Base-by-base conservation (phyloP, 2,113 vertebrate genomes). In the Petrocephalus microphthalmus region DNA sequence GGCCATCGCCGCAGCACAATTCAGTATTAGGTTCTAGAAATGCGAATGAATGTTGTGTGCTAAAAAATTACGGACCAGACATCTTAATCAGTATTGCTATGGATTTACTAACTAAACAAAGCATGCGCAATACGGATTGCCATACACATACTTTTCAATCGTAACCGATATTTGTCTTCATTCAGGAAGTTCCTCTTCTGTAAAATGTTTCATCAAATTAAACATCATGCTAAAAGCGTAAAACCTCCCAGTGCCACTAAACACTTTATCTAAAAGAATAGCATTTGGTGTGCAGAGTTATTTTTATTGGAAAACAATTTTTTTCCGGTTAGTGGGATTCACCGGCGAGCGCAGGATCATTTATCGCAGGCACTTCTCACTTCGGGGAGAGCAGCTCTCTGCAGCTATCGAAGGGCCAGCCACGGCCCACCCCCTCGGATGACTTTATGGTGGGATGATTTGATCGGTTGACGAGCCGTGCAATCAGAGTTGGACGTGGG, bases 161-260 rank as follows among this genome's bases (percentile, higher is more conserved):
- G 87, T 33, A 19, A 64, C 6, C 54, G 45, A 84, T 88, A 71
- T 88, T 42, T 83, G 51, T 88, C 84, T 53, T 89, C 88, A 67
- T 85, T 88, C 33, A 53, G 19, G 88, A 67, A 53, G 82, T 60
- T 89, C 88, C 88, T 89, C 84, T 78, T 89, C 88, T 86, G 51
- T 37, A 22, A 71, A 52, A 89, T n/a, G 84, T 57, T 74, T 85
- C n/a, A 85, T 64, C 42, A 52, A 49, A 88, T 42, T 49, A 51
- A 54, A 37, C 6, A 88, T 33, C 37, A 22, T 54, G 45, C 6
- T 29, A 85, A 17, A 52, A 3, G 51, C 29, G 45, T 54, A 25
- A 53, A 52, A 25, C 11, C 11, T 54, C 54, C 29, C 22, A 83
- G 42, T 52, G 47, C 13, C 33, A 17, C 15, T 53, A 5, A 54